Base-by-base conservation (phyloP, 2,888 invertebrate species). In the Aspidiotus destructor region DNA sequence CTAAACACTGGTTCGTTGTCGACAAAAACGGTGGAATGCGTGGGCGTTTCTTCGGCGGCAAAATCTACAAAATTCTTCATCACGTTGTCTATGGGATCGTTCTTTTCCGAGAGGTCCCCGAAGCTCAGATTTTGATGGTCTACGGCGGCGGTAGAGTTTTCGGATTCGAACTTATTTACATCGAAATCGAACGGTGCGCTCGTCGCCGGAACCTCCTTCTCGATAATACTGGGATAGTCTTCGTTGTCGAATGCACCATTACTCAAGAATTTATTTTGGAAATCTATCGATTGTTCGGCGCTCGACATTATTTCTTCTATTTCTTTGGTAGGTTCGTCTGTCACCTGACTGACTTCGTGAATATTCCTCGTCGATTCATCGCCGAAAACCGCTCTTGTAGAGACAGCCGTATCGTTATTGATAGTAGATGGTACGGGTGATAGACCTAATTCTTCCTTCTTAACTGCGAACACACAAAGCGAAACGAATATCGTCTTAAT, bases 241-340 rank as follows among this genome's bases (percentile, higher is more conserved):
- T 65, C 65, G 55, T 15, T 57, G 57, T 58, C 65, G 58, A 57
- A 57, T 17, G 58, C 42, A 1, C 41, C 58, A 15, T 61, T 61
- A 15, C n/a, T 17, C 10, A 15, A n/a, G 55, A 64, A 41, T n/a
- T 58, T 41, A 13, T 17, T 16, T 15, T 13, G 10, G 8, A 44
- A 10, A 13, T 61, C 61, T 7, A 10, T 7, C 10, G 28, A 42
- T 13, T 44, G 28, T 28, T 40, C 17, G 40, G n/a, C 13, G 70
- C 58, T 75, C 74, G 61, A 72, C 76, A 62, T 63, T 68, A 68
- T 58, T 55, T 48, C 57, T 28, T 54, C 64, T 28, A 8, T 2
- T 6, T 54, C 3, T 15, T 13, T 41, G 9, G 40, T 7, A 16
- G 57, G 15, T n/a, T 63, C 41, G 53, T 6, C 41, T 28, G 15